Conservation (phyloP, 2,888 invertebrate species). For the Ochlodes sylvanus region DNA sequence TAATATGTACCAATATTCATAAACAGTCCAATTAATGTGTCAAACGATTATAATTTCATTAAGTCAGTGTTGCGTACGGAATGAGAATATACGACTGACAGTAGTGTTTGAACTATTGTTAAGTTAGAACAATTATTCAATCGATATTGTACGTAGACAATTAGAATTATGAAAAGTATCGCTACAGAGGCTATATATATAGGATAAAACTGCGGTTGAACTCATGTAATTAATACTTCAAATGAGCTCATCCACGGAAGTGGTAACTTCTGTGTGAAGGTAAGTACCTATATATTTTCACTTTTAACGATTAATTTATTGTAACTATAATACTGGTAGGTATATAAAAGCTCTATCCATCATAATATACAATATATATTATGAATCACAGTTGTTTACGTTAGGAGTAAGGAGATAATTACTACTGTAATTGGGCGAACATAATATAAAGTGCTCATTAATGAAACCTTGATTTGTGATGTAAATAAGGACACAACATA, state of each 20-base stretch:
- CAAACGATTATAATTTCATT: neutral
- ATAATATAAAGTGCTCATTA: no score
- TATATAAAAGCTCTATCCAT: no score
- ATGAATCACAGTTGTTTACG: no score
- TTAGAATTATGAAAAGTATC: slow-evolving; percentile 4
- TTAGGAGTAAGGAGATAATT: no score
- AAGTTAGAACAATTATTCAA: slow-evolving; percentile 7
- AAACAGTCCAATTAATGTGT: slow-evolving; percentile 9
- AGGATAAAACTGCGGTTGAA: neutral
- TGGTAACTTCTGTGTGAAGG: neutral
- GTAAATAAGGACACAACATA: no score
- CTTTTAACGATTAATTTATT: no score
- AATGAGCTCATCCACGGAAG: neutral
- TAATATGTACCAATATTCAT: slow-evolving; percentile 3
- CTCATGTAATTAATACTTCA: neutral
- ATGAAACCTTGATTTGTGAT: no score
- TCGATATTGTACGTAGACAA: slow-evolving; percentile 13
- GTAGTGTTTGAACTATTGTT: slow-evolving; percentile 10
- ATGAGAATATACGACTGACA: neutral
- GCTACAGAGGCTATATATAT: neutral
- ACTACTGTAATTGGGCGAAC: no score
- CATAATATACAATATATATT: no score
- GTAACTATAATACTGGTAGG: no score
- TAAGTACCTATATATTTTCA: neutral
- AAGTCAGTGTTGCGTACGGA: neutral